Evolutionary conservation across 1,140 invertebrate species (phyloP), one percentile per base, ranked within the genome.

Genomic region (Sarcophaga peregrina): DNA sequence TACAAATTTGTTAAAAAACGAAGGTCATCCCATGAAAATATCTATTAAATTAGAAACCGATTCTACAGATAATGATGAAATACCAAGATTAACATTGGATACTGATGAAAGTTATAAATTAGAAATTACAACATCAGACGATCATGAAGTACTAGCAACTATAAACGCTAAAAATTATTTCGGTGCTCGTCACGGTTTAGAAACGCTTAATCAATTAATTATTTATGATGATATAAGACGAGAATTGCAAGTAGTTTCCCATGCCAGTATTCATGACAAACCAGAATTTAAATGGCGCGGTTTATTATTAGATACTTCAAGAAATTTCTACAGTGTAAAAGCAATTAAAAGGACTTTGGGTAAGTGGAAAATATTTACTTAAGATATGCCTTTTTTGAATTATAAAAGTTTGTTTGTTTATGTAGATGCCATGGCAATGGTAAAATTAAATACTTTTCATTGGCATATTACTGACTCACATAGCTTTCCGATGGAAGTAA

Each of bases 401-500:
- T 58, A 37, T 37, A 37, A 37, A 37, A 37, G 25, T 50, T 76
- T 76, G 3, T 17, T 50, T 48, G 10, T 78, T 11, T 58, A 11
- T 80, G 58, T 81, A 91, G 95, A 96, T 86, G 96, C 92, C 0
- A 96, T 97, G 95, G 93, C 94, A 0, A 92, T 94, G 86, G 94
- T 94, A 11, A 97, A 97, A 86, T 86, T 97, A 52, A 97, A 97
- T 87, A 94, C 94, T 0, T 95, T 97, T 88, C 96, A 97, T 85
- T 97, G 96, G 96, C 96, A 97, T 85, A 95, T 97, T n/a, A 96
- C 95, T 0, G 96, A 97, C 88, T 94, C 94, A 0, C 96, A 97
- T 25, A 96, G 96, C 85, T 97, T 97, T 86, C 96, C 96, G 0
- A 94, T 96, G 80, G 93, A 94, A 45, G 93, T 95, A 0, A 92